A percentile compares a stretch with the other conserved stretches of the same genome.
These are phyloP conservation scores for Colaptes auratus DNA, from an alignment of 2,113 vertebrate species.

Conservation along the genomic window DNA sequence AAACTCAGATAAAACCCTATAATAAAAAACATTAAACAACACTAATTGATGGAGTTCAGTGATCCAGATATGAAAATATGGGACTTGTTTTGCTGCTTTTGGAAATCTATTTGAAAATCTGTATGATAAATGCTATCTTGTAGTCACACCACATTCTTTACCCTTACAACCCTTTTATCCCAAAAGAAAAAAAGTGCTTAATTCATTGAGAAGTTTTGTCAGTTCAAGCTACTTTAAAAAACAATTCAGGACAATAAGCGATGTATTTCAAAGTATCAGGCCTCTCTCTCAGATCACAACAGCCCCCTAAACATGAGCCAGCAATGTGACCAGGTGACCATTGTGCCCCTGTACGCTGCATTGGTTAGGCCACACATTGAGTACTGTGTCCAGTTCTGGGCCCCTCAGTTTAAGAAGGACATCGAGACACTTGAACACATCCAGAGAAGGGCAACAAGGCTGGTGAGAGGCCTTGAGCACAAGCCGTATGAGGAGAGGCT, in stretches of 20 bases:
- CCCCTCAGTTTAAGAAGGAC: too few species aligned
- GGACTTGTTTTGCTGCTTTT: not conserved
- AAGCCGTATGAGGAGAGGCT: too few species aligned
- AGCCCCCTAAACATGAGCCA: too few species aligned
- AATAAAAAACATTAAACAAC: not conserved
- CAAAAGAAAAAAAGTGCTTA: not conserved
- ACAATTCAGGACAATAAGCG: not conserved
- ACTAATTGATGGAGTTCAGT: not conserved
- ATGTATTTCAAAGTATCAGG: not conserved
- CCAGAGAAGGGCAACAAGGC: too few species aligned
- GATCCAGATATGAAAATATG: not conserved
- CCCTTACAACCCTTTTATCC: not conserved
- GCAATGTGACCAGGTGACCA: too few species aligned
- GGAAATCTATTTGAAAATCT: not conserved
- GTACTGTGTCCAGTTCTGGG: too few species aligned
- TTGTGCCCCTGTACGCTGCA: too few species aligned
- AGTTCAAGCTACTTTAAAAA: not conserved
- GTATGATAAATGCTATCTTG: not conserved
- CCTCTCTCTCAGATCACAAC: not conserved
- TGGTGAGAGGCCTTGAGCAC: too few species aligned
- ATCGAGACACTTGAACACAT: too few species aligned
- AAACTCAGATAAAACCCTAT: not conserved
- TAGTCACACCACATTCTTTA: not conserved
- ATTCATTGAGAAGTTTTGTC: not conserved
- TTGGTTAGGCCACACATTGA: too few species aligned